Conservation (phyloP, 2,888 invertebrate species). For the Melipona beecheii region DNA sequence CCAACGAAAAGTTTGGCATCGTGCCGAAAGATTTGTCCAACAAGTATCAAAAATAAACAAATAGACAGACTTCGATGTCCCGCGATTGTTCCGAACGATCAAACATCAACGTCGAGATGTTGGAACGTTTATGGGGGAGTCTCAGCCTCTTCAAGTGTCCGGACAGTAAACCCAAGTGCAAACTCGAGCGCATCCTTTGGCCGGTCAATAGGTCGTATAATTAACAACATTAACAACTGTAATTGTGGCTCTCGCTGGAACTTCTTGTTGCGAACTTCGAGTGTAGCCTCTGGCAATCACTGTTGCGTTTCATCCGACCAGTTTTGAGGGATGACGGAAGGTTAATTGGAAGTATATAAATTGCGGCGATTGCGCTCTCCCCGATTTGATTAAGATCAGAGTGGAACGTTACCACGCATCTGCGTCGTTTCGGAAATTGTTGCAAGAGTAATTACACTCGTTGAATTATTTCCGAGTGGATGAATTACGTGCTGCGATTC, state of each 20-base stretch:
- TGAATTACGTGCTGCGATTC: too few species aligned
- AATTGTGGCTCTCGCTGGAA: conserved; percentile 35
- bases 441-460: background rate
- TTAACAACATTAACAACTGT: conserved; percentile 41
- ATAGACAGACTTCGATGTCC: background rate
- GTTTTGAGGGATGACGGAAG: conserved; percentile 3
- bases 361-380: background rate
- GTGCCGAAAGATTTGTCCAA: background rate
- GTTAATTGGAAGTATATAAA: conserved; percentile 13
- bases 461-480: background rate
- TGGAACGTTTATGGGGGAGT: background rate
- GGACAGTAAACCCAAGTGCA: background rate
- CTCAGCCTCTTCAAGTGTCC: conserved; percentile 22
- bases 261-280: conserved; percentile 24
- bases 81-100: conserved; percentile 38
- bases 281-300: background rate
- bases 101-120: conserved; percentile 21
- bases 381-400: background rate
- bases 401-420: background rate
- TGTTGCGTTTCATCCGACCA: background rate
- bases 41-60: background rate
- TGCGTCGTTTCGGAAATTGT: background rate
- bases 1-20: background rate
- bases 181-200: conserved; percentile 29
- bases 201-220: conserved; percentile 39